Evolutionary conservation across 2,797 vertebrate genomes (phyloP).

Genomic region (Strix occidentalis): DNA sequence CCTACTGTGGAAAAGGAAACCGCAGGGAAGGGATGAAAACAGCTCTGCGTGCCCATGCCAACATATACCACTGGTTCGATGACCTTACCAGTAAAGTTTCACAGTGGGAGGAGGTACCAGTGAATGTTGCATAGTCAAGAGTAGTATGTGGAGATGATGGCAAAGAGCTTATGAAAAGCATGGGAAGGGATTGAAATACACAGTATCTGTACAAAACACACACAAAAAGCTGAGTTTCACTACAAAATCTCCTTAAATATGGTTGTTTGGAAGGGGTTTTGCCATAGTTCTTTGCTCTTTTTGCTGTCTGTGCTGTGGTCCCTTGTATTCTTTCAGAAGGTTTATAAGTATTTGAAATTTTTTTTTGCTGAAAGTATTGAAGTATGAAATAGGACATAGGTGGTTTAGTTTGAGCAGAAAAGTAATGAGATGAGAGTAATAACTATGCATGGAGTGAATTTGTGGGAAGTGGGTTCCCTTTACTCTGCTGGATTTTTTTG

Average conservation of each 20-base stretch:
- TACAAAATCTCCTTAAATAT: not conserved
- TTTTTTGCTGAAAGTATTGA: not conserved
- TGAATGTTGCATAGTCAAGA: not conserved
- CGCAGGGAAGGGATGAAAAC: not conserved
- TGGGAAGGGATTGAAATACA: not conserved
- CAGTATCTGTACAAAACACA: not conserved
- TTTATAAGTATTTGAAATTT: not conserved
- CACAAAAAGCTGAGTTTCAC: not conserved
- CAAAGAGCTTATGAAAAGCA: not conserved
- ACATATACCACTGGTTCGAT: not conserved
- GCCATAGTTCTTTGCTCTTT: not conserved
- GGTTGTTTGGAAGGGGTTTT: not conserved
- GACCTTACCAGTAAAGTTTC: not conserved
- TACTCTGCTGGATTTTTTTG: not conserved
- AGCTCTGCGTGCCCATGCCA: not conserved
- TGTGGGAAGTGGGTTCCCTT: not conserved
- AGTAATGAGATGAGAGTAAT: not conserved
- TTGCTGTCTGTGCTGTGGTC: not conserved
- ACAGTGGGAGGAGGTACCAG: not conserved
- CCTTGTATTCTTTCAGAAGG: not conserved
- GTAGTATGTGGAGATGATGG: not conserved
- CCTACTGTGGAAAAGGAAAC: conserved; percentile 15
- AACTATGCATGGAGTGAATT: not conserved
- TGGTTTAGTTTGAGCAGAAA: not conserved
- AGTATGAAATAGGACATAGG: not conserved